Conservation (phyloP, 2,113 vertebrate genomes). For the Agapornis roseicollis region DNA sequence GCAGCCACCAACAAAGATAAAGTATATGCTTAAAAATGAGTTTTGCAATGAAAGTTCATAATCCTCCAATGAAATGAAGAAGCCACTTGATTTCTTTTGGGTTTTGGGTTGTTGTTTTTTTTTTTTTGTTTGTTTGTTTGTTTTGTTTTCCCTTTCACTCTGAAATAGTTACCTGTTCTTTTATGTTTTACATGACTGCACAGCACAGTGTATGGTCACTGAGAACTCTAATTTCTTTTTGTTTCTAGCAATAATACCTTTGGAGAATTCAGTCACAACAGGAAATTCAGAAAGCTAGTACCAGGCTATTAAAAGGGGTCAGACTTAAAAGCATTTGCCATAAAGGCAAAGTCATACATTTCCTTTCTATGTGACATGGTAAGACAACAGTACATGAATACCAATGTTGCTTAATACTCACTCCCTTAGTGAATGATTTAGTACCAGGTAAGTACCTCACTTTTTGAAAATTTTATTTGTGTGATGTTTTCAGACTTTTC, state of each 20-base stretch:
- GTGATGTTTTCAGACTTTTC: background rate
- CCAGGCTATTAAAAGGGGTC: slow-evolving; percentile 16
- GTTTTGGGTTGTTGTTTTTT: background rate
- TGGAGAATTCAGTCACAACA: slow-evolving; percentile 13
- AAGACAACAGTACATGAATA: background rate
- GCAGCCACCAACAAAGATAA: background rate
- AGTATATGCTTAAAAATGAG: background rate
- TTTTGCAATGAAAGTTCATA: background rate
- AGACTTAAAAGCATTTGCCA: background rate
- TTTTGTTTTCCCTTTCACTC: background rate
- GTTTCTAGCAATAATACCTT: slow-evolving; percentile 53
- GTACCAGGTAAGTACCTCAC: background rate
- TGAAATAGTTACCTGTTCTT: slow-evolving; percentile 15
- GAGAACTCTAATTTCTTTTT: slow-evolving; percentile 38
- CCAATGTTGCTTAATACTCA: background rate
- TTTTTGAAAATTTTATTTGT: background rate
- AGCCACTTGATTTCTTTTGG: background rate
- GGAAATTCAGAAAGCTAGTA: slow-evolving; percentile 43
- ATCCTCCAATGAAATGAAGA: background rate
- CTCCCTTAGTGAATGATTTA: background rate
- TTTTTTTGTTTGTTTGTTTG: background rate
- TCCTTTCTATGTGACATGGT: background rate
- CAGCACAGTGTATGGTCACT: background rate
- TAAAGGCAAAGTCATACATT: background rate
- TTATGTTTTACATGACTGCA: slow-evolving; percentile 26